Conservation (phyloP, 2,113 vertebrate species). For the Zingel zingel region DNA sequence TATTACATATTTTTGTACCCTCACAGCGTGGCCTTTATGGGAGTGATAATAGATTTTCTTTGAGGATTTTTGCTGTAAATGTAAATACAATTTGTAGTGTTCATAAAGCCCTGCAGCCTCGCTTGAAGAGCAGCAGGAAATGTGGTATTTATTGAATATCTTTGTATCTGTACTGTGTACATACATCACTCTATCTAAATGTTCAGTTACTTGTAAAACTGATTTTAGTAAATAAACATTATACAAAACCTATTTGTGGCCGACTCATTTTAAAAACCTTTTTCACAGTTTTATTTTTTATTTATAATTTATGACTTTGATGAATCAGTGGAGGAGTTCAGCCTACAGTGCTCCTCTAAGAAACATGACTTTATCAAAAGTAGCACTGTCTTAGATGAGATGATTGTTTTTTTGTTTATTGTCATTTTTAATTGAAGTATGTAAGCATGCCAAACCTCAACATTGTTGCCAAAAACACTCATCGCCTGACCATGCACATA, state of each 20-base stretch:
- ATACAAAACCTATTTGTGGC: slow-evolving; percentile 46
- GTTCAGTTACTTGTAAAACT: slow-evolving; percentile 75
- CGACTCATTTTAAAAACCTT: background rate
- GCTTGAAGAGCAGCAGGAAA: slow-evolving; percentile 60
- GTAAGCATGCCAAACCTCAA: background rate
- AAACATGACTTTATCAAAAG: background rate
- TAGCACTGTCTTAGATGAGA: background rate
- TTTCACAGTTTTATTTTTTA: background rate
- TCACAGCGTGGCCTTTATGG: slow-evolving; percentile 69
- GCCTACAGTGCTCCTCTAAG: background rate
- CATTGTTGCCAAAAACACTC: background rate
- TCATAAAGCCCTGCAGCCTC: slow-evolving; percentile 61
- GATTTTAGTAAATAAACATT: slow-evolving; percentile 78
- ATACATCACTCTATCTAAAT: slow-evolving; percentile 75
- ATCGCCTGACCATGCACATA: background rate
- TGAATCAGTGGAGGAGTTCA: background rate
- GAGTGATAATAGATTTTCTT: slow-evolving; percentile 46
- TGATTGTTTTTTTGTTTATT: background rate
- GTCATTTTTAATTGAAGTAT: background rate
- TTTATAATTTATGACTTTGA: background rate
- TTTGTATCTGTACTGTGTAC: slow-evolving; percentile 84
- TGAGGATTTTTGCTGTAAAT: slow-evolving; percentile 66
- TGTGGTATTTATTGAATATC: slow-evolving; percentile 81
- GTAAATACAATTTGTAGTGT: slow-evolving; percentile 76
- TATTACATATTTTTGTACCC: slow-evolving; percentile 53